Base-by-base conservation (phyloP, 2,113 vertebrate species). In the Atractosteus spatula region DNA sequence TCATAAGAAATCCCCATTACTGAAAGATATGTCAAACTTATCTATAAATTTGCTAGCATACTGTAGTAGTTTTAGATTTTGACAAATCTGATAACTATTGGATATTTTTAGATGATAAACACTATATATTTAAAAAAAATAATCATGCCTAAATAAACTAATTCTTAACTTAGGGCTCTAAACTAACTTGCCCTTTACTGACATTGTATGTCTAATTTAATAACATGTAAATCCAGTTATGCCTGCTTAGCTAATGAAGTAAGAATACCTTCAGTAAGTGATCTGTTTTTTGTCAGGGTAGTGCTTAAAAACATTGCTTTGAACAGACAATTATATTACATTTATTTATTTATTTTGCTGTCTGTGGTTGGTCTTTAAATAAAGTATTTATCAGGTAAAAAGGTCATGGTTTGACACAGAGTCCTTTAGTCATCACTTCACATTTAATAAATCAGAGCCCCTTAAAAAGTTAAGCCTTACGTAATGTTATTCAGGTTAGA, bases 201-300 rank as follows among this genome's bases (percentile, higher is more conserved):
- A 62, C 70, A 63, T 14, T 59, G 10, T 7, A 51, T 59, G 57
- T 59, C 4, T 59, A 56, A 72, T 68, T 68, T 69, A 63, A 72
- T 72, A 55, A 73, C 41, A 59, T 68, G 47, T 13, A 76, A 76
- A 78, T 78, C 66, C 42, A 3, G 54, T 78, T 74, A 29, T 66
- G 63, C 59, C 62, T 55, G 66, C 77, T 69, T 72, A 55, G 29
- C 29, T 83, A 81, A 80, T 73, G 68, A 17, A 74, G 75, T 75
- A 66, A 56, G 13, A 77, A 77, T 66, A 55, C 41, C 44, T 57
- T 61, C 42, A 51, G 41, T 29, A 55, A 63, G 55, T 41, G 17
- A 65, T 79, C 80, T 81, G 82, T 72, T 47, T 79, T 72, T 66
- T 74, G 65, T 81, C 77, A 74, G 64, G 14, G 66, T 42, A 63